phyloP scores from a whole-genome alignment of 2,113 vertebrate species.

The Donacobius atricapilla region DNA sequence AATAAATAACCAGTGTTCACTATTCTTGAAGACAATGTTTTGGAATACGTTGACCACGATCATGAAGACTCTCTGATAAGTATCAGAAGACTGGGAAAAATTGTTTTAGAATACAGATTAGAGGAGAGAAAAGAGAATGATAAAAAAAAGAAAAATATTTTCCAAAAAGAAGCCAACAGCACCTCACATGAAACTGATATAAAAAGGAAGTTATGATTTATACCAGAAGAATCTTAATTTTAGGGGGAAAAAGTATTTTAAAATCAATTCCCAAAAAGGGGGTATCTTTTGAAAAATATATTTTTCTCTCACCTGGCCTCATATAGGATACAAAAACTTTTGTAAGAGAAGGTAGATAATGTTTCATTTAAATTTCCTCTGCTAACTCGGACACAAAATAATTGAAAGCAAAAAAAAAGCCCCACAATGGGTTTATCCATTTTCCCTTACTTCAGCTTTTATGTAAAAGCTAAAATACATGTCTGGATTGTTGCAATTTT shows the following conservation, averaged over 20 bases:
- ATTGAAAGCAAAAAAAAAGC: neutral
- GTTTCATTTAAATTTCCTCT: neutral
- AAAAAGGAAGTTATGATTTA: neutral
- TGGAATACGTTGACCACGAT: neutral
- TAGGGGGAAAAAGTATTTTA: neutral
- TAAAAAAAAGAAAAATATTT: neutral
- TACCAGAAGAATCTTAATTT: neutral
- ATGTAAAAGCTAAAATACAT: neutral
- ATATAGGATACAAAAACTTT: neutral
- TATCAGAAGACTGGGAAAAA: neutral
- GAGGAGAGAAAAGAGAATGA: neutral
- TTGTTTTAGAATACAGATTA: neutral
- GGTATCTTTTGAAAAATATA: neutral
- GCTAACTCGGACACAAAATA: neutral
- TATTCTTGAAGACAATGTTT: neutral
- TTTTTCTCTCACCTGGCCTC: neutral
- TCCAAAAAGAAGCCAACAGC: neutral
- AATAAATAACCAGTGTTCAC: neutral
- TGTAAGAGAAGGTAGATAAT: neutral
- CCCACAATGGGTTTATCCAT: neutral
- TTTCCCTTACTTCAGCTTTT: neutral
- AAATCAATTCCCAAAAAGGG: neutral
- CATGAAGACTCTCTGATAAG: neutral
- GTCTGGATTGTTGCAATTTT: neutral
- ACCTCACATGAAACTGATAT: neutral